These are phyloP conservation scores for Eulacestoma nigropectus DNA, from an alignment of 2,113 vertebrate species.

Conservation along the genomic window DNA sequence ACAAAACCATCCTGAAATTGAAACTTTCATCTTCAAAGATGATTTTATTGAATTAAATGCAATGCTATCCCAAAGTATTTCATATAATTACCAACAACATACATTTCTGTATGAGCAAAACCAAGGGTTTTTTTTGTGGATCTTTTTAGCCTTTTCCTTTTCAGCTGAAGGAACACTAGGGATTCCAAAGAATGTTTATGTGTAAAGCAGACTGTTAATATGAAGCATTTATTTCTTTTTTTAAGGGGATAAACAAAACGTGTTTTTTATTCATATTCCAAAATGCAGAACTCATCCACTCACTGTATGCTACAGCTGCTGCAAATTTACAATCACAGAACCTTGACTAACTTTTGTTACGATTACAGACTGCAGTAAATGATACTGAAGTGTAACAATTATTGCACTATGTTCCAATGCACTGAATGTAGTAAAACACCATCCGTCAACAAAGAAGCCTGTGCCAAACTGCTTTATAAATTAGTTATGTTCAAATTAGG, in stretches of 20 bases:
- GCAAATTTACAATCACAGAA: not conserved
- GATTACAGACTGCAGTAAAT: not conserved
- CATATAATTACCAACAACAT: not conserved
- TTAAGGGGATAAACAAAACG: not conserved
- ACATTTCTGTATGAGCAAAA: not conserved
- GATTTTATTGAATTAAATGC: not conserved
- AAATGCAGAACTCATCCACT: not conserved
- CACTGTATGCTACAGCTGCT: not conserved
- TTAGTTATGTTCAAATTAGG: not conserved
- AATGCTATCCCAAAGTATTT: not conserved
- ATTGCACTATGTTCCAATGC: not conserved
- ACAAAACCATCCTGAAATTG: not conserved
- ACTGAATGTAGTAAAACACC: not conserved
- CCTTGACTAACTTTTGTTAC: not conserved
- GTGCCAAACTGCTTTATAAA: not conserved
- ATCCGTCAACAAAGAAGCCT: not conserved
- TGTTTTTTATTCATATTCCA: not conserved
- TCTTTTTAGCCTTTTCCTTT: not conserved
- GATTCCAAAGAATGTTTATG: not conserved
- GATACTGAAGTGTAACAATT: not conserved
- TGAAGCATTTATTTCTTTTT: not conserved
- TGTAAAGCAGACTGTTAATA: not conserved
- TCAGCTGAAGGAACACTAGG: not conserved
- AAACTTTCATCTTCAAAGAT: not conserved
- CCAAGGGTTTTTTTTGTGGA: accelerated